Evolutionary conservation across 2,888 invertebrate species (phyloP), one percentile per base, ranked within the genome.

Genomic region (Merodon equestris): DNA sequence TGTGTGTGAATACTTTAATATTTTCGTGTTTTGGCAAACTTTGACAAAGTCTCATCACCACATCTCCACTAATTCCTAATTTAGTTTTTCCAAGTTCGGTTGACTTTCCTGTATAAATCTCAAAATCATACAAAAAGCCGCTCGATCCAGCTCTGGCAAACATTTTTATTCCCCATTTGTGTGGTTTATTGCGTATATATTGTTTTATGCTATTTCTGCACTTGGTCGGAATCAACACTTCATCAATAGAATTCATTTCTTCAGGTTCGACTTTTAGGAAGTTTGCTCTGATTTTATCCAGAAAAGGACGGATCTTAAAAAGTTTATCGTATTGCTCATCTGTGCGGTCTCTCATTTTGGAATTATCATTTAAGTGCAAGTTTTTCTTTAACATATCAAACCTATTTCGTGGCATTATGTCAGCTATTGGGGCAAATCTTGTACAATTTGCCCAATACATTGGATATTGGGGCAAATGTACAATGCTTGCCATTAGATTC

Each of bases 111-210:
- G 48, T 48, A 48, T 48, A 19, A 19, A 48, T 48, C 48, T 48
- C 48, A 48, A 48, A 48, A 48, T 48, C 48, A 19, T 48, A 48
- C 19, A 48, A 48, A 48, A 48, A 48, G 19, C 48, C 48, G 12
- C 48, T 48, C 7, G 48, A 48, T 48, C 19, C 48, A 48, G 48
- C 48, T 19, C 19, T 48, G 48, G 48, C 48, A 48, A 48, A 19
- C 48, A 48, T 48, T 19, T 45, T 19, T 9, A 40, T 40, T 40
- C 40, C 40, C 14, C 27, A 27, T 27, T 27, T 27, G 27, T 27
- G 27, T 27, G 27, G 47, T 15, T 47, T 47, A 18, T 47, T 47
- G 47, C 47, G 47, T 47, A 9, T 15, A 14, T 47, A 47, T 47
- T 47, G 5, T 13, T 45, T 45, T 45, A 45, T 45, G 9, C 45